These are phyloP conservation scores for Nestor notabilis DNA, from an alignment of 2,113 vertebrate genomes.

Conservation along the genomic window DNA sequence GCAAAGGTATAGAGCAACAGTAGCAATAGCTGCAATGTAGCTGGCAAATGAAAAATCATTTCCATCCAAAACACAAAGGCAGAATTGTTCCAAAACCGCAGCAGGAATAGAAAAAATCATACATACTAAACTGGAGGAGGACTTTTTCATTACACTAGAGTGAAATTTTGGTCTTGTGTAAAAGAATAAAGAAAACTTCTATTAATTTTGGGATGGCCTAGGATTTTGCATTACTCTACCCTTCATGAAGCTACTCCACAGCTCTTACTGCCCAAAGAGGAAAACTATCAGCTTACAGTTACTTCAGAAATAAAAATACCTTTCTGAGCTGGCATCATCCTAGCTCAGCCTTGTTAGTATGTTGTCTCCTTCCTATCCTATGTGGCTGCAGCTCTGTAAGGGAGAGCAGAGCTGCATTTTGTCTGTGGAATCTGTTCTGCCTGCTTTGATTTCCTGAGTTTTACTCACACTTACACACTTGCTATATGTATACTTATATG, in stretches of 20 bases:
- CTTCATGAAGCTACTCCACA: neutral
- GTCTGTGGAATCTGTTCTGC: neutral
- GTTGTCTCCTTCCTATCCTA: neutral
- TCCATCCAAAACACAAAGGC: neutral
- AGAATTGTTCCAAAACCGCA: neutral
- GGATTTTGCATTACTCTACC: neutral
- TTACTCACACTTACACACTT: neutral
- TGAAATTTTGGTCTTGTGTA: neutral
- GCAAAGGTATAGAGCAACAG: neutral
- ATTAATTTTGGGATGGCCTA: neutral
- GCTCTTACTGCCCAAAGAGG: neutral
- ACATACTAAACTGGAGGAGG: neutral
- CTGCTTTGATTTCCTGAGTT: neutral
- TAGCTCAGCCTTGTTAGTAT: neutral
- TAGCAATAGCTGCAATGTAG: neutral
- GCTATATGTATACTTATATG: neutral
- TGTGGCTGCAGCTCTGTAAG: neutral
- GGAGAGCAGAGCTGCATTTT: rapidly evolving
- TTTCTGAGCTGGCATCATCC: neutral
- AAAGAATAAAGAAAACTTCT: neutral
- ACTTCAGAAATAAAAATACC: neutral
- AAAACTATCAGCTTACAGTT: neutral
- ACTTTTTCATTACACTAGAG: neutral
- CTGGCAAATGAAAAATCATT: neutral
- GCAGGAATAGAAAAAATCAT: neutral